Evolutionary conservation across 2,797 vertebrate species (phyloP).

Genomic region (Rachycentron canadum): DNA sequence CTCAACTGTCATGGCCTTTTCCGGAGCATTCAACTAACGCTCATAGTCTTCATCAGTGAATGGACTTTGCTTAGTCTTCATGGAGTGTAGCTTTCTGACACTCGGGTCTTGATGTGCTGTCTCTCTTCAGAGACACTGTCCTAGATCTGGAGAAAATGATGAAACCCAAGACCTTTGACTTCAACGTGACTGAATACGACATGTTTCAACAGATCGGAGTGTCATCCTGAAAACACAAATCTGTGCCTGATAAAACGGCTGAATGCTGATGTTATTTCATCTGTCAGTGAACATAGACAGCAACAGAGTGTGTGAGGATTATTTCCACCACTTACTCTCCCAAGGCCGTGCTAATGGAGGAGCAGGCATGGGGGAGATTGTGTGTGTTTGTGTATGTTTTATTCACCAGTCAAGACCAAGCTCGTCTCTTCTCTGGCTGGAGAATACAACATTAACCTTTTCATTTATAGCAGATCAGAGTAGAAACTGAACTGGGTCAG

Average conservation of each 20-base stretch:
- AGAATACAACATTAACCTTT: constrained; percentile 11
- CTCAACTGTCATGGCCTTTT: too few relatives aligned
- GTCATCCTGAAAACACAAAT: constrained; percentile 2
- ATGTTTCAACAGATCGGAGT: constrained; percentile 16
- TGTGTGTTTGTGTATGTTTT: constrained; percentile 19
- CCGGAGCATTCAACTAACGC: not conserved
- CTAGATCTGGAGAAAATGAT: not conserved
- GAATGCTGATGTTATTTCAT: constrained; percentile 61
- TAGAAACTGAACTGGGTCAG: constrained; percentile 7
- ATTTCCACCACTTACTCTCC: constrained; percentile 80
- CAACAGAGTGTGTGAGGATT: constrained; percentile 69
- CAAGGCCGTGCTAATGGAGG: constrained; percentile 67
- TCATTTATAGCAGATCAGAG: constrained; percentile 21
- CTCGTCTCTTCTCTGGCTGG: constrained; percentile 2
- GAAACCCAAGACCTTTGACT: not conserved
- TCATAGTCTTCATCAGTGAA: not conserved
- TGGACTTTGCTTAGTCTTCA: too few relatives aligned
- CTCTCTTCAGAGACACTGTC: too few relatives aligned
- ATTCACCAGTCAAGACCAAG: constrained; percentile 3
- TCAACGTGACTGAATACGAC: too few relatives aligned
- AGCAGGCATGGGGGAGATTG: constrained; percentile 15
- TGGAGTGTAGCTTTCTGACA: too few relatives aligned
- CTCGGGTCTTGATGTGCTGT: too few relatives aligned
- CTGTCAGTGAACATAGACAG: constrained; percentile 50
- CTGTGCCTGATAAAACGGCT: constrained; percentile 14